Evolutionary conservation across 2,888 invertebrate genomes (phyloP).

Genomic region (Tineola bisselliella): DNA sequence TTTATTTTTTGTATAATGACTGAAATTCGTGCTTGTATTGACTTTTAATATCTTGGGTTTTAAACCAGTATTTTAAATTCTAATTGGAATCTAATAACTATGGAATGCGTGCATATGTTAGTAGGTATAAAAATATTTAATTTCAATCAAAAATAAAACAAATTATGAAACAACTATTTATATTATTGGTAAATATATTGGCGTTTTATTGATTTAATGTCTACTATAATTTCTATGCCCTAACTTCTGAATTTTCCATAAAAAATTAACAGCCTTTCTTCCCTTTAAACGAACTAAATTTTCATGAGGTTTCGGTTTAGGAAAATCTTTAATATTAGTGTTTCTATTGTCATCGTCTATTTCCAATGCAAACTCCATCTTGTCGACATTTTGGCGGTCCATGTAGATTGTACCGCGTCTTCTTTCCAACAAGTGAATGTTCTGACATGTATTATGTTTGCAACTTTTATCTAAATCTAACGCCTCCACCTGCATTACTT

Average conservation of each 20-base stretch:
- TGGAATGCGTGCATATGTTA: too few species aligned
- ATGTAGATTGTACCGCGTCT: neutral
- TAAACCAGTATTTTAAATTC: too few species aligned
- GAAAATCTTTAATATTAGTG: neutral
- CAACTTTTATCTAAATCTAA: conserved; percentile 21
- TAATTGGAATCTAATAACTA: too few species aligned
- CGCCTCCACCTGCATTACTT: neutral
- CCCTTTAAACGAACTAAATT: conserved; percentile 9
- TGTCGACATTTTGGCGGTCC: conserved; percentile 8
- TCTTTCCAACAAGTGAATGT: neutral
- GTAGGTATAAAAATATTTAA: too few species aligned
- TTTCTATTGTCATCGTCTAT: neutral
- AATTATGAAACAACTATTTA: too few species aligned
- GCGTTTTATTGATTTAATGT: neutral
- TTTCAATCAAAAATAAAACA: too few species aligned
- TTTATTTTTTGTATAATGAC: too few species aligned
- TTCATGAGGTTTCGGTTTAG: neutral
- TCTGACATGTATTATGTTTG: conserved; percentile 19
- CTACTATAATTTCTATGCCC: neutral
- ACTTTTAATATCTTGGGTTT: too few species aligned
- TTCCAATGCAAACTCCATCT: conserved; percentile 10
- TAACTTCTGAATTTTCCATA: conserved; percentile 9
- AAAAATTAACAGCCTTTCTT: neutral
- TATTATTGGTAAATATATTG: too few species aligned
- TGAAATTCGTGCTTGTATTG: too few species aligned